A percentile compares a stretch with the other conserved stretches of the same genome.
Conservation (phyloP, 1,140 invertebrate genomes). For the Mercenaria mercenaria region DNA sequence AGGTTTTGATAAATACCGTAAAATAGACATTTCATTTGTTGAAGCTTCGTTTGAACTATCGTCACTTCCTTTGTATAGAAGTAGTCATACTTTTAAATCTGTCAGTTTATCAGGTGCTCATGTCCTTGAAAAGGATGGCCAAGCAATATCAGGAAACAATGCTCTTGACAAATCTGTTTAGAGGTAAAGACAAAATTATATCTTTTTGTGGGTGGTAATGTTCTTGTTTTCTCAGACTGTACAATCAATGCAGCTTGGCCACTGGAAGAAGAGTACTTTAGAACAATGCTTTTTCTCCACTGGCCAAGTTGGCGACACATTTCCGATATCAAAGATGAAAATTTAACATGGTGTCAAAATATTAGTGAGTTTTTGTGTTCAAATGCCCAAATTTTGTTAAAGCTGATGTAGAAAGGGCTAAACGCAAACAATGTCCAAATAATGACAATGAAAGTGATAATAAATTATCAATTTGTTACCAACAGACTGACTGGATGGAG, state of each 20-base stretch:
- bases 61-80: too few relatives aligned
- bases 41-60: too few relatives aligned
- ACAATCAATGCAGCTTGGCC: constrained; percentile 48
- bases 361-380: constrained; percentile 35
- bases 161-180: constrained; percentile 49
- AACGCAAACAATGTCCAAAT: too few relatives aligned
- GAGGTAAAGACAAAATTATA: background rate
- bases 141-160: constrained; percentile 44
- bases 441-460: too few relatives aligned
- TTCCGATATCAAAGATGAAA: too few relatives aligned
- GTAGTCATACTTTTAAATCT: too few relatives aligned
- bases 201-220: constrained; percentile 45
- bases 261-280: constrained; percentile 47
- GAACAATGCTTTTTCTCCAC: too few relatives aligned
- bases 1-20: constrained; percentile 61
- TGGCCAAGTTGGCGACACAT: too few relatives aligned
- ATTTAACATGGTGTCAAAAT: too few relatives aligned
- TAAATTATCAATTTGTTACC: background rate
- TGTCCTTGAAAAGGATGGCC: constrained; percentile 48
- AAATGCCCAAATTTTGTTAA: too few relatives aligned
- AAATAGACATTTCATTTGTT: constrained; percentile 69
- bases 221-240: too few relatives aligned
- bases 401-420: too few relatives aligned
- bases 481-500: constrained; percentile 71
- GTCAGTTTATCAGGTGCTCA: constrained; percentile 54